Conservation (phyloP, 2,113 vertebrate species). For the Holacanthus passer region DNA sequence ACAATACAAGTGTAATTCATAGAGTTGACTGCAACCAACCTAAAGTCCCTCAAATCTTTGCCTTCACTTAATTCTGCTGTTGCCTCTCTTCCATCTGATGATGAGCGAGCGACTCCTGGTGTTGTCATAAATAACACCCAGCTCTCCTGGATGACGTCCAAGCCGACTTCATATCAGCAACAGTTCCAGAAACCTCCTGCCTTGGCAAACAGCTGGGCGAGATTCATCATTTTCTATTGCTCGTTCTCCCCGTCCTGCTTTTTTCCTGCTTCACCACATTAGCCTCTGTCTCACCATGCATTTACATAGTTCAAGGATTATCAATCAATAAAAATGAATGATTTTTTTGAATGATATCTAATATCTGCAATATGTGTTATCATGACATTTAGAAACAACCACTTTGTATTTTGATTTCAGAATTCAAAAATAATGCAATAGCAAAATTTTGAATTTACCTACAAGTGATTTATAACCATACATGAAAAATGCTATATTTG, state of each 20-base stretch:
- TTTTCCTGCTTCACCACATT: slow-evolving; percentile 60
- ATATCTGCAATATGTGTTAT: slow-evolving; percentile 11
- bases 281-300: slow-evolving; percentile 50
- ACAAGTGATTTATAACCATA: background rate
- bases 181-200: slow-evolving; percentile 66
- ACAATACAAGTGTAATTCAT: slow-evolving; percentile 38
- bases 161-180: slow-evolving; percentile 64
- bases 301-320: slow-evolving; percentile 59
- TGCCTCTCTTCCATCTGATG: slow-evolving; percentile 47
- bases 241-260: slow-evolving; percentile 39
- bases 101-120: slow-evolving; percentile 56
- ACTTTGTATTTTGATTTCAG: background rate
- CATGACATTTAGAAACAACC: background rate
- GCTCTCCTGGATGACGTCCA: slow-evolving; percentile 70
- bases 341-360: slow-evolving; percentile 1
- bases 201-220: slow-evolving; percentile 68
- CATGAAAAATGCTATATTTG: background rate
- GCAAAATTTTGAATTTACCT: background rate
- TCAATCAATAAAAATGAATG: slow-evolving; percentile 54
- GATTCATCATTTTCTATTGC: slow-evolving; percentile 71
- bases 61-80: slow-evolving; percentile 42
- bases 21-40: slow-evolving; percentile 32
- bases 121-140: slow-evolving; percentile 73
- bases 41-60: slow-evolving; percentile 28
- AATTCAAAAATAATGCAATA: background rate